Conservation (phyloP, 2,797 vertebrate genomes). For the Pampus argenteus region DNA sequence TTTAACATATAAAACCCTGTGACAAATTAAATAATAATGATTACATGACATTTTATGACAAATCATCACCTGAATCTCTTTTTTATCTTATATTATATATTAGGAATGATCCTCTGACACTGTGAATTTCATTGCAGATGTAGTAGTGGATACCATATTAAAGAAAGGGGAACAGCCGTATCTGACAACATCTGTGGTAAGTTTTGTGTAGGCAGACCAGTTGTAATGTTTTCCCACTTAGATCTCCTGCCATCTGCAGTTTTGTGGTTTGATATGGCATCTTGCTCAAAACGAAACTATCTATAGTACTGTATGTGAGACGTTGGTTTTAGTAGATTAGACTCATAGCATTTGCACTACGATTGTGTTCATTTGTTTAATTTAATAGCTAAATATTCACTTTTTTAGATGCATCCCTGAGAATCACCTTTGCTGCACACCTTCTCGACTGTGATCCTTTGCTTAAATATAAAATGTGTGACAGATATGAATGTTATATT, state of each 20-base stretch:
- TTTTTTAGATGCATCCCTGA: background rate
- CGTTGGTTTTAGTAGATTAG: too few relatives aligned
- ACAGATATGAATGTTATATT: background rate
- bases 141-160: rapidly evolving
- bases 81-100: background rate
- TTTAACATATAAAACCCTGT: background rate
- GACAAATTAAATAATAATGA: background rate
- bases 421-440: background rate
- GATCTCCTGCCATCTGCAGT: background rate
- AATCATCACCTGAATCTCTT: background rate
- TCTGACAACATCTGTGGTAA: conserved; percentile 79
- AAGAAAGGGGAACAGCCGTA: conserved; percentile 29
- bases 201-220: conserved; percentile 36
- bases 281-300: conserved; percentile 45
- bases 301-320: too few relatives aligned
- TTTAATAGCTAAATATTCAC: background rate
- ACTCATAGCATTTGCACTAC: too few relatives aligned
- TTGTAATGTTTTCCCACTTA: background rate
- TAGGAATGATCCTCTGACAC: too few relatives aligned
- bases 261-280: conserved; percentile 23
- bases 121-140: conserved; percentile 73
- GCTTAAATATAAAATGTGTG: conserved; percentile 2
- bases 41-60: background rate
- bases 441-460: background rate
- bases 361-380: background rate